phyloP scores from a whole-genome alignment of 2,888 invertebrate genomes.

The Mythimna impura region DNA sequence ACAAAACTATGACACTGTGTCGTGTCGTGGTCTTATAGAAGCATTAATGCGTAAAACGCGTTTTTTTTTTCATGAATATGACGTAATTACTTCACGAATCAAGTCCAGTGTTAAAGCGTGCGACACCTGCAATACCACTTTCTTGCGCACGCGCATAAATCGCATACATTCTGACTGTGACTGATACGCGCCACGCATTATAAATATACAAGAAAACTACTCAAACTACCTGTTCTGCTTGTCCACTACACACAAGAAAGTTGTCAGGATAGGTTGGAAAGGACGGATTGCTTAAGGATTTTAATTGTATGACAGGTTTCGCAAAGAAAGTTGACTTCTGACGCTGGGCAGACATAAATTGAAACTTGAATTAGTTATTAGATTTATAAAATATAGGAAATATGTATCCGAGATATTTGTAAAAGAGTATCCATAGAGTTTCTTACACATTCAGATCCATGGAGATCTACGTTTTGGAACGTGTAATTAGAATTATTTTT shows the following conservation, averaged over 20 bases:
- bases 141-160: slow-evolving; percentile 64
- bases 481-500: too few relatives aligned
- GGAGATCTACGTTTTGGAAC: too few relatives aligned
- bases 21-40: slow-evolving; percentile 8
- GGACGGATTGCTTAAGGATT: slow-evolving; percentile 22
- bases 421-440: too few relatives aligned
- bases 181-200: slow-evolving; percentile 36
- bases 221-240: slow-evolving; percentile 33
- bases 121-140: slow-evolving; percentile 69
- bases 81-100: slow-evolving; percentile 67
- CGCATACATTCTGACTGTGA: slow-evolving; percentile 34
- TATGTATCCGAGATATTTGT: too few relatives aligned
- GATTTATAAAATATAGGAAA: too few relatives aligned
- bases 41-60: slow-evolving; percentile 14
- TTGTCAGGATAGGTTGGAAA: slow-evolving; percentile 31
- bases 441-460: too few relatives aligned
- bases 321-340: slow-evolving; percentile 40
- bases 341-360: background rate
- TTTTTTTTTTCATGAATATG: slow-evolving; percentile 43
- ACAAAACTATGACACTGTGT: too few relatives aligned
- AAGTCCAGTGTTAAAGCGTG: slow-evolving; percentile 64
- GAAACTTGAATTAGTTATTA: background rate
- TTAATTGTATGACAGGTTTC: slow-evolving; percentile 32
- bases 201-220: slow-evolving; percentile 41
- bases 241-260: slow-evolving; percentile 40